Evolutionary conservation across 2,888 invertebrate species (phyloP).

Genomic region (Lymantria dispar): DNA sequence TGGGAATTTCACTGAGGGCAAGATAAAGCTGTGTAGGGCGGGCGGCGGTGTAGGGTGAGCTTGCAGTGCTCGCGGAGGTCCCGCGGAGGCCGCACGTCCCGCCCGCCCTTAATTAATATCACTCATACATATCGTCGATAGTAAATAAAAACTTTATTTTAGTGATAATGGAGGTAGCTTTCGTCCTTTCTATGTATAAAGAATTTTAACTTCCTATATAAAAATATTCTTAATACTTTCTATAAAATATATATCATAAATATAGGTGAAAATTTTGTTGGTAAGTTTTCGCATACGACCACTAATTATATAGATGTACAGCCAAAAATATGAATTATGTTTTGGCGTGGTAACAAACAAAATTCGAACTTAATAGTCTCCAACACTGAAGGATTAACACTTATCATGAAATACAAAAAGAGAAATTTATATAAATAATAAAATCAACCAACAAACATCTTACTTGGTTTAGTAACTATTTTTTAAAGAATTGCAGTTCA

Average conservation of each 20-base stretch:
- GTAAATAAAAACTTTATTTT: background rate
- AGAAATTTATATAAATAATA: too few species aligned
- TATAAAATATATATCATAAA: too few species aligned
- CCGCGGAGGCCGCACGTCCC: conserved; percentile 39
- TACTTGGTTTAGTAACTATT: too few species aligned
- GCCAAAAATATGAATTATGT: too few species aligned
- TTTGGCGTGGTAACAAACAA: too few species aligned
- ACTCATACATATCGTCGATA: conserved; percentile 17
- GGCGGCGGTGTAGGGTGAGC: background rate
- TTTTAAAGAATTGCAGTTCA: too few species aligned
- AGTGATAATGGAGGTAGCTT: background rate
- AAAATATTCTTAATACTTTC: background rate
- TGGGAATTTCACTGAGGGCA: background rate
- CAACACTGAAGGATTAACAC: too few species aligned
- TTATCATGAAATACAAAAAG: too few species aligned
- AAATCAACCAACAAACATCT: too few species aligned
- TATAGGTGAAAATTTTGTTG: background rate
- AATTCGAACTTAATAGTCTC: too few species aligned
- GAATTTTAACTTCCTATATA: background rate
- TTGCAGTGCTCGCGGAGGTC: conserved; percentile 36
- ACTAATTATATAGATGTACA: too few species aligned
- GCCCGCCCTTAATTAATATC: conserved; percentile 29
- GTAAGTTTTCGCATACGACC: background rate
- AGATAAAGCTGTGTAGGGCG: background rate
- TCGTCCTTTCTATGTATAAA: background rate